Conservation (phyloP, 2,888 invertebrate genomes). For the Tenthredo distinguenda region DNA sequence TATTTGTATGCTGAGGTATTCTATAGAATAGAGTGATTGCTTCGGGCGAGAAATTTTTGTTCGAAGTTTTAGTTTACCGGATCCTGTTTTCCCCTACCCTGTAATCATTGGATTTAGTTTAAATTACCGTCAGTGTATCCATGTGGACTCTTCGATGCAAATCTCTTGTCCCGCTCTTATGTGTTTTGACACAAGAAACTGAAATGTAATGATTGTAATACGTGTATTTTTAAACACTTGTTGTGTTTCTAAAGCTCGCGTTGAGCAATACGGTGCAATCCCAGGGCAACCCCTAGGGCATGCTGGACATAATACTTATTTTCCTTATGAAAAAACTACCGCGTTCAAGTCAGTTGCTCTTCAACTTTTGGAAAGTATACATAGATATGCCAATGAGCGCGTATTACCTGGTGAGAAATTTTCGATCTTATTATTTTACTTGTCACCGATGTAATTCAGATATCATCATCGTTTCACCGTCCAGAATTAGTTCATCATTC, state of each 20-base stretch:
- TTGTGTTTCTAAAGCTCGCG: no score
- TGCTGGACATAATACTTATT: not conserved
- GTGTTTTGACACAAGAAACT: not conserved
- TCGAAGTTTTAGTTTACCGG: not conserved
- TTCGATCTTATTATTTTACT: not conserved
- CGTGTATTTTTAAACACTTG: not conserved
- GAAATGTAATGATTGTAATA: not conserved
- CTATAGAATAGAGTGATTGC: not conserved
- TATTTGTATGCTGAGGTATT: not conserved
- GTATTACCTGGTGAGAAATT: not conserved
- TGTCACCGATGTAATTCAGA: not conserved
- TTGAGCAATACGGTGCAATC: not conserved
- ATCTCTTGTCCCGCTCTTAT: not conserved
- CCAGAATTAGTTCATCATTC: not conserved
- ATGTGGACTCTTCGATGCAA: not conserved
- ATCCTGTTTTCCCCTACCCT: not conserved
- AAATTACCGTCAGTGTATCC: not conserved
- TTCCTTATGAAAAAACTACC: not conserved
- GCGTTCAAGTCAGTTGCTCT: not conserved
- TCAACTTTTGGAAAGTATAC: not conserved
- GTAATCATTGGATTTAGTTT: not conserved
- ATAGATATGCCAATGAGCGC: not conserved
- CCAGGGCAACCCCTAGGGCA: not conserved
- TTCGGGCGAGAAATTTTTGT: not conserved
- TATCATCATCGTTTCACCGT: not conserved